phyloP scores from a whole-genome alignment of 1,140 invertebrate genomes.

The Dendroctonus valens region DNA sequence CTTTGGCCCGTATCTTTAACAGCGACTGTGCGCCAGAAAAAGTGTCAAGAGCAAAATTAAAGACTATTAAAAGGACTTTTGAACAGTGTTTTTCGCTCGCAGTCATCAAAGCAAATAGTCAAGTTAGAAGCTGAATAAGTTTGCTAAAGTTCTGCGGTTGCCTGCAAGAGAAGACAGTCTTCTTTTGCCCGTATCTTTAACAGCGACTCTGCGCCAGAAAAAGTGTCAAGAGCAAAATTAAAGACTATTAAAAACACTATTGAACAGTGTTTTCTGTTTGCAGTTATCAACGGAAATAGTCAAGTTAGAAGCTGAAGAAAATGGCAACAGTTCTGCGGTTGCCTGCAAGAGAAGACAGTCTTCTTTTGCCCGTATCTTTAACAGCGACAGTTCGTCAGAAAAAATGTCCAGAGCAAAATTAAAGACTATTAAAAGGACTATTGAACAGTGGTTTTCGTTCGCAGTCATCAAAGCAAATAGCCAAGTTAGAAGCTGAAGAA shows the following conservation, averaged over 20 bases:
- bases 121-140: background rate
- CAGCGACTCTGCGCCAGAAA: background rate
- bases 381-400: background rate
- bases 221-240: background rate
- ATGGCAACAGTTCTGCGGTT: background rate
- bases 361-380: background rate
- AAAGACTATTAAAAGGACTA: background rate
- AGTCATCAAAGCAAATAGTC: background rate
- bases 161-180: background rate
- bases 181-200: background rate
- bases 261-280: background rate
- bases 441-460: background rate
- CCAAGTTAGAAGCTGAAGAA: too few relatives aligned
- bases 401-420: background rate
- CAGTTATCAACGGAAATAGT: background rate
- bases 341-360: background rate
- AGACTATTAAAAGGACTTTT: conserved; percentile 1
- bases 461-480: too few relatives aligned
- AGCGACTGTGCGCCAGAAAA: too few relatives aligned
- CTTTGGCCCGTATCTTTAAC: too few relatives aligned
- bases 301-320: background rate
- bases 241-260: background rate
- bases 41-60: background rate
- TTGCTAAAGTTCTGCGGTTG: background rate
- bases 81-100: background rate